Evolutionary conservation across 2,888 invertebrate genomes (phyloP).

Genomic region (Drosophila glabriapex): DNA sequence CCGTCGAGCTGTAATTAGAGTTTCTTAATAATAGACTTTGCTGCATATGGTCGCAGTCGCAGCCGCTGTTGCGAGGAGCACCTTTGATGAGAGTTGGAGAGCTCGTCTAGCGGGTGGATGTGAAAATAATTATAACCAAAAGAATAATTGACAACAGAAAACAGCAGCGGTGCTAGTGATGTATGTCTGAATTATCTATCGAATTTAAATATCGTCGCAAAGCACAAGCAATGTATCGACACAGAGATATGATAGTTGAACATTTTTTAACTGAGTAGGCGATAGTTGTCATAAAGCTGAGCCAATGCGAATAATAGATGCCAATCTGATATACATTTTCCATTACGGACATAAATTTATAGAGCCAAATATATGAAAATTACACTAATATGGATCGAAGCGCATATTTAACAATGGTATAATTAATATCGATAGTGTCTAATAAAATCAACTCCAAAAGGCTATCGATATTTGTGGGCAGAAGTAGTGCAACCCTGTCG

Average conservation of each 20-base stretch:
- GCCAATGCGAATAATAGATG: too few relatives aligned
- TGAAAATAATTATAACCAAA: conserved; percentile 63
- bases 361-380: neutral
- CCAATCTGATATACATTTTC: neutral
- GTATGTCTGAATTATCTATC: neutral
- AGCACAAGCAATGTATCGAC: neutral
- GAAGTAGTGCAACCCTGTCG: conserved; percentile 13
- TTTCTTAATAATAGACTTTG: conserved; percentile 2
- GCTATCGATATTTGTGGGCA: conserved; percentile 10
- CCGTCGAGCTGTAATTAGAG: conserved; percentile 10
- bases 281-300: neutral
- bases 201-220: neutral
- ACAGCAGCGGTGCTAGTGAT: conserved; percentile 50
- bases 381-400: too few relatives aligned
- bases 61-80: neutral
- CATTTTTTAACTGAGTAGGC: neutral
- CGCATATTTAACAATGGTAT: neutral
- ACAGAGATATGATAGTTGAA: neutral
- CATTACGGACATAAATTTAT: neutral
- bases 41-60: neutral
- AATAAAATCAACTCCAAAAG: neutral
- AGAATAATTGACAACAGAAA: conserved; percentile 62
- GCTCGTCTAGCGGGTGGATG: conserved; percentile 20
- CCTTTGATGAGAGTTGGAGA: conserved; percentile 20
- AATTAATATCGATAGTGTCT: neutral